Base-by-base conservation (phyloP, 2,888 invertebrate species). In the Boloria euphrosyne region DNA sequence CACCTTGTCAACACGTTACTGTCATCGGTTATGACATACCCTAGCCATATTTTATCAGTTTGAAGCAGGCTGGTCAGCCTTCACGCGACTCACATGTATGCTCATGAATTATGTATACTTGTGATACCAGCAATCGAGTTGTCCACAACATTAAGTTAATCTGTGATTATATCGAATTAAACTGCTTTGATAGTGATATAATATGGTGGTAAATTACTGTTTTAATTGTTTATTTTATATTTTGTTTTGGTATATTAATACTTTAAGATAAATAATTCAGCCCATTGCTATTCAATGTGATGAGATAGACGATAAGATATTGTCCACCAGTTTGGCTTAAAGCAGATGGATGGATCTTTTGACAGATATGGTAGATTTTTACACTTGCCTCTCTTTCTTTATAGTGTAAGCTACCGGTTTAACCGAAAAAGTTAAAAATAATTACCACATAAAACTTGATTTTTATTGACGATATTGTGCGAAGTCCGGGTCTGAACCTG, bases 101-200 rank as follows among this genome's bases (percentile, higher is more conserved):
- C 59, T 65, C 59, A 65, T 65, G 59, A 65, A 65, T 64, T 58
- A 64, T 64, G 64, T 58, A 64, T 58, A 18, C 27, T 43, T 49
- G 43, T 57, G 49, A 44, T 58, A 51, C 58, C 57, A 51, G 18
- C 64, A 64, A 51, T 58, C 64, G 64, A 51, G 44, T 52, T 58
- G 58, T 50, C 64, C 51, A 51, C 64, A 58, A 58, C 64, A 64
- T 58, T 51, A 58, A 64, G 57, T 64, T 58, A 64, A 64, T 64
- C 51, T 44, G 31, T 58, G 51, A 50, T 64, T 58, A 51, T 64
- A 52, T 64, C 46, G 44, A 57, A 64, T 58, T 64, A 64, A 64
- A 58, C 58, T 44, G 52, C 31, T 53, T 18, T 53, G 52, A 65
- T 53, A 59, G 58, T 18, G 58, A 52, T 27, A 65, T 51, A 47